Evolutionary conservation across 2,888 invertebrate genomes (phyloP), one percentile per base, ranked within the genome.

Genomic region (Drosophila demipolita): DNA sequence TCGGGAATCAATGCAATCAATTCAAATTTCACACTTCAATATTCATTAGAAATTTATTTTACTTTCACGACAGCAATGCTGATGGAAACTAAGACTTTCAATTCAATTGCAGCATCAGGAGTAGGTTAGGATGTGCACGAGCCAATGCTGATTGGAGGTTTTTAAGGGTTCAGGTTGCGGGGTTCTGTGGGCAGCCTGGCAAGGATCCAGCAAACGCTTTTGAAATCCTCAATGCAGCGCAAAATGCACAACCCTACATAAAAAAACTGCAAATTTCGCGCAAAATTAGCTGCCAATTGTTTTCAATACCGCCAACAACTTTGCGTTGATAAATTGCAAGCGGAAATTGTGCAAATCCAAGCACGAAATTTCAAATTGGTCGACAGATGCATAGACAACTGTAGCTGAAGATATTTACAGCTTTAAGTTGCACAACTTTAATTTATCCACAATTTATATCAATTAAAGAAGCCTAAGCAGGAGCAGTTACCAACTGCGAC

Each of bases 1-100:
- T 82, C 82, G 73, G 77, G 87, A 87, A 86, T 87, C 87, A 84
- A 84, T 79, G 77, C 87, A 87, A 87, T 87, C 87, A 87, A 87
- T 87, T 87, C 87, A 87, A 86, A 87, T 87, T 86, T 86, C 81
- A 81, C 87, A 87, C 87, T 87, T 86, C 87, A 87, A 84, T 87
- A 87, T 87, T 87, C 87, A 87, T 87, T 87, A 84, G 84, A 87
- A 86, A 86, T 83, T 73, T 87, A 87, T 83, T 87, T 87, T 86
- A 66, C 71, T 71, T 83, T 83, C 74, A 64, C 81, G 80, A 83
- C 61, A 73, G 75, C 71, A 66, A 48, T 60, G 65, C 65, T 52
- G 66, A 68, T 68, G 58, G 65, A 70, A 71, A 57, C 74, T 64
- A 35, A 61, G 60, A 54, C 53, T 40, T 38, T 54, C 33, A 48